Evolutionary conservation across 2,113 vertebrate species (phyloP).

Genomic region (Melanotaenia duboulayi): DNA sequence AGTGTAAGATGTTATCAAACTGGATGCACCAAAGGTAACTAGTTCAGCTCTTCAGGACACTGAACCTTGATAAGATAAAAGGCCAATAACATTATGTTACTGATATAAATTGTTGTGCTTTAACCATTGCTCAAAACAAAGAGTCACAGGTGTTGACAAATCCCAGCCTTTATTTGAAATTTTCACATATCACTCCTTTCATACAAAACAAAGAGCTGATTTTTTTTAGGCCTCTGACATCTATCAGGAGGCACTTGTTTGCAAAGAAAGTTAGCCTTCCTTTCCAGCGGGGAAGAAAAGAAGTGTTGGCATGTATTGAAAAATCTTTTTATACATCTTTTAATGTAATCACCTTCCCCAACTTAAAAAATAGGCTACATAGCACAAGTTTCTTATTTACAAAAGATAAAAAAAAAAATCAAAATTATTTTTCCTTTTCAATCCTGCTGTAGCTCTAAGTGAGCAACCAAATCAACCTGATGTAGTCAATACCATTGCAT

Average conservation of each 20-base stretch:
- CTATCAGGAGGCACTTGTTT: slow-evolving; percentile 32
- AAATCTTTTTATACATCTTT: slow-evolving; percentile 47
- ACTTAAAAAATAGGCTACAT: slow-evolving; percentile 70
- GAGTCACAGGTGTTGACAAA: neutral
- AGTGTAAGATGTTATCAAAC: too few species aligned
- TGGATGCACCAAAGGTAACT: too few species aligned
- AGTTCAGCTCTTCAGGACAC: neutral
- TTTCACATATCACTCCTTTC: slow-evolving; percentile 55
- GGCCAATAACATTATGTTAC: neutral
- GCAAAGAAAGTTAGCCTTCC: slow-evolving; percentile 43
- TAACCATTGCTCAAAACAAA: neutral
- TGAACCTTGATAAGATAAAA: neutral
- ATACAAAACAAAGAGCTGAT: slow-evolving; percentile 54
- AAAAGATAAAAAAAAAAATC: slow-evolving; percentile 75
- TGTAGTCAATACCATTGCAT: slow-evolving; percentile 29
- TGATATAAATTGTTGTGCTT: neutral
- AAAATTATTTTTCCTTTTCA: slow-evolving; percentile 54
- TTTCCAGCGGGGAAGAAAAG: neutral
- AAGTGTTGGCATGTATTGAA: slow-evolving; percentile 52
- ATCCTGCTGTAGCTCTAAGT: slow-evolving; percentile 52
- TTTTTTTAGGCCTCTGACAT: slow-evolving; percentile 43
- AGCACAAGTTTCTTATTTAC: slow-evolving; percentile 72
- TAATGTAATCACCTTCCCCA: slow-evolving; percentile 61
- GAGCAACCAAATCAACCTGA: slow-evolving; percentile 52
- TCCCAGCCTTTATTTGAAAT: slow-evolving; percentile 68